These are phyloP conservation scores for Hyles vespertilio DNA, from an alignment of 1,140 invertebrate genomes.

Conservation along the genomic window DNA sequence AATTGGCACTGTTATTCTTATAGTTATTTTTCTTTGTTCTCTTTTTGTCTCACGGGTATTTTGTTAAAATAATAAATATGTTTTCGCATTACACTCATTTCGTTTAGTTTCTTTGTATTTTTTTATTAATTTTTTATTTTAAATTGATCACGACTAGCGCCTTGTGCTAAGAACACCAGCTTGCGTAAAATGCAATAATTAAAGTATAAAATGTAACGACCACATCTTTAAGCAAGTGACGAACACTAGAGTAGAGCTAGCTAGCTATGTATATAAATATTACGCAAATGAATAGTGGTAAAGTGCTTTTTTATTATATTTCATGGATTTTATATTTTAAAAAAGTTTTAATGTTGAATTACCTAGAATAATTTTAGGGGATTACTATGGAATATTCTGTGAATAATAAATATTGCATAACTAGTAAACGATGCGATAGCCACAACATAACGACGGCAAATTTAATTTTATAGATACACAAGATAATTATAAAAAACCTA, in stretches of 20 bases:
- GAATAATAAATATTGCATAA: conserved; percentile 18
- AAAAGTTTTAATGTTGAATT: conserved; percentile 20
- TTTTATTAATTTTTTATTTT: conserved; percentile 4
- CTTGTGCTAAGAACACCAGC: conserved; percentile 19
- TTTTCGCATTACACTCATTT: conserved; percentile 59
- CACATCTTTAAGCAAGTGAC: conserved; percentile 7
- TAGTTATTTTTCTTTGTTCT: conserved; percentile 58
- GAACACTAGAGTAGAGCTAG: conserved; percentile 19
- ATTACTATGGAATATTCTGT: conserved; percentile 24
- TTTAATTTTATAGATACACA: not conserved
- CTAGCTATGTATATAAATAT: conserved; percentile 36
- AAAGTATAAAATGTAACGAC: conserved; percentile 3
- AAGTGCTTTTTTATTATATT: conserved; percentile 31
- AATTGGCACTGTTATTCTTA: conserved; percentile 70
- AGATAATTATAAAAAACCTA: not conserved
- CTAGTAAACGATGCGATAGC: conserved; percentile 7
- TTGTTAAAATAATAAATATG: conserved; percentile 62
- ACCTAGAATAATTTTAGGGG: conserved; percentile 24
- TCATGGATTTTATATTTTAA: conserved; percentile 23
- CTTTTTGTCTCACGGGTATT: conserved; percentile 51
- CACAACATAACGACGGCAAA: conserved; percentile 6
- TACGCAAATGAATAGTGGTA: conserved; percentile 29
- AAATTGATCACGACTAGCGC: conserved; percentile 15
- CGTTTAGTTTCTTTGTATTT: conserved; percentile 54
- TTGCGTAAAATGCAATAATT: conserved; percentile 16